Base-by-base conservation (phyloP, 1,140 invertebrate genomes). In the Drosophila setifemur region DNA sequence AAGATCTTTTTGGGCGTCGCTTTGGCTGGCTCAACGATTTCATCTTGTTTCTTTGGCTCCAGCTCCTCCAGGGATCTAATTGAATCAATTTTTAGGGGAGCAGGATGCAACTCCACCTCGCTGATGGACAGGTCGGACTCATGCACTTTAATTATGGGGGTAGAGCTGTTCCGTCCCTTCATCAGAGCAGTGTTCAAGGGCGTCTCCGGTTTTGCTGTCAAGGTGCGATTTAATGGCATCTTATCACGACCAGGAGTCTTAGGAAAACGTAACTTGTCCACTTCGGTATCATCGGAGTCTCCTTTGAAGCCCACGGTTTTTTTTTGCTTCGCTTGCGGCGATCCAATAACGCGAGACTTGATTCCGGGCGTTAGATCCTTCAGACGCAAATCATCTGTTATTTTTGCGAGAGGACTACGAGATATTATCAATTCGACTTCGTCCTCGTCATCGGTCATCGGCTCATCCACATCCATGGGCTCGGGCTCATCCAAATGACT, bases 231-330 rank as follows among this genome's bases (percentile, higher is more conserved):
- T 8, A 16, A 8, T 25, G 40, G 23, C 0, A 11, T 2, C 4
- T 42, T 73, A 1, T 52, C n/a, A 1, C 79, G 77, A 1, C 39
- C 53, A 23, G 86, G 86, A 4, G 86, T 89, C 55, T 86, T 89
- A 1, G 86, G 86, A 40, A 63, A 89, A 6, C 26, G 69, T 1
- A 8, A 28, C 19, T 89, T 89, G 0, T 18, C 37, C 4, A 9
- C 16, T 2, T 73, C 45, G 0, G 50, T 47, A 26, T 33, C 39
- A 19, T 39, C 37, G 1, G 5, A 3, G 9, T 4, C 14, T 14
- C n/a, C 39, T 12, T 19, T 43, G 2, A 89, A 89, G 9, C 18
- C 29, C 0, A 89, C 81, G 1, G 35, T 23, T 35, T 58, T 75
- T n/a, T 42, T 73, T n/a, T 8, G 11, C 4, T 58, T 50, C 1